Evolutionary conservation across 2,113 vertebrate genomes (phyloP), one percentile per base, ranked within the genome.

Genomic region (Seriola dumerili): DNA sequence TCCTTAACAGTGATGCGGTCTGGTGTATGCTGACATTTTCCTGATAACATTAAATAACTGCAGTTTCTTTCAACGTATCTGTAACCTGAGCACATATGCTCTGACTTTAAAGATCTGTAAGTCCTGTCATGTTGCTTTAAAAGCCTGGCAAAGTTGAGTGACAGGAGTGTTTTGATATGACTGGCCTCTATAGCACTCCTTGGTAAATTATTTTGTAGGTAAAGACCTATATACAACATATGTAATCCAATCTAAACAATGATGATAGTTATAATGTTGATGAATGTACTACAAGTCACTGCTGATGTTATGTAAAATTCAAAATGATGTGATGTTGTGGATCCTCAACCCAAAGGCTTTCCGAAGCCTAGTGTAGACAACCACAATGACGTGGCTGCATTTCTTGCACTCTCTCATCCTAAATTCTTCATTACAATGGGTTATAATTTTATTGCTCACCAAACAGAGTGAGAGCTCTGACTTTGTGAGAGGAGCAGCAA

Each of bases 391-490:
- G 73, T 0, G 11, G 38, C 80, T 8, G 4, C 66, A 73, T 14
- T 38, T 44, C 29, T 55, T 52, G 63, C 73, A 54, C 77, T 77
- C 72, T 44, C 23, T 40, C 25, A 29, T 42, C 16, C 55, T 90
- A 67, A 90, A 92, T 88, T 83, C 82, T 89, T 87, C 61, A 89
- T 87, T 48, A 77, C 14, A 48, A 21, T 10, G 38, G 64, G 34
- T 88, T 79, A 73, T 82, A 72, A 88, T 87, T 90, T 73, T 66
- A 83, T 78, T 34, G 8, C 52, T 19, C 68, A 68, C 17, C 66
- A 81, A 78, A 85, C 72, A 52, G 62, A 80, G 58, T 68, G 78
- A 85, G 76, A 69, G 86, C 69, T 76, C 40, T 52, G 81, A 75
- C 73, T 83, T 70, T 81, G 70, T 40, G 70, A 77, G 70, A 46